A percentile compares a stretch with the other conserved stretches of the same genome.
These are phyloP conservation scores for Chymomyza amoena DNA, from an alignment of 2,888 invertebrate species.

Conservation along the genomic window DNA sequence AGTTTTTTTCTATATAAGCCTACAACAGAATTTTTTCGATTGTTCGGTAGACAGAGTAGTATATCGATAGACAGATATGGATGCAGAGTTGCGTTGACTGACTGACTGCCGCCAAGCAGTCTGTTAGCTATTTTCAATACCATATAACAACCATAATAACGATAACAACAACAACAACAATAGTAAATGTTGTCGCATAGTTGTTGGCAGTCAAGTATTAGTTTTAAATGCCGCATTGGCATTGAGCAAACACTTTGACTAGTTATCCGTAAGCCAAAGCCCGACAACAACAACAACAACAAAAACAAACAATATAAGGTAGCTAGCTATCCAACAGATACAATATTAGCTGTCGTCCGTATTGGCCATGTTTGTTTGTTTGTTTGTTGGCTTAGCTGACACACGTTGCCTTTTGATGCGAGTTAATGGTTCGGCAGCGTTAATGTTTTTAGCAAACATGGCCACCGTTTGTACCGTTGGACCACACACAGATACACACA, in stretches of 20 bases:
- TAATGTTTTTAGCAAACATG: constrained; percentile 56
- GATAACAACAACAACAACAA: constrained; percentile 11
- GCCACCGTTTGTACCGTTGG: constrained; percentile 40
- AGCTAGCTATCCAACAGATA: neutral
- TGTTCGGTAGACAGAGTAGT: neutral
- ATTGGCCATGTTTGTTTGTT: constrained; percentile 17
- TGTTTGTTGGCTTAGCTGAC: constrained; percentile 38
- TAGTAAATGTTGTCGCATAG: constrained; percentile 38
- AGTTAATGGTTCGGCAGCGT: constrained; percentile 27
- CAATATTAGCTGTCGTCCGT: neutral
- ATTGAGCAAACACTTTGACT: constrained; percentile 62
- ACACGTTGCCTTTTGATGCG: constrained; percentile 1
- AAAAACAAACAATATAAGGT: neutral
- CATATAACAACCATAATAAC: constrained; percentile 49
- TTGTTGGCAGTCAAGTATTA: constrained; percentile 46
- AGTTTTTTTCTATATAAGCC: neutral
- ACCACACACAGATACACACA: constrained; percentile 48
- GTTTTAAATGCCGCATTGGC: constrained; percentile 70
- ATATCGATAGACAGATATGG: neutral
- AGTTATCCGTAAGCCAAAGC: constrained; percentile 19
- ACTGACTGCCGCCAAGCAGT: constrained; percentile 9
- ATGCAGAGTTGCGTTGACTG: neutral
- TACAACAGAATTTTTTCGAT: neutral
- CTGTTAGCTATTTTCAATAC: constrained; percentile 58
- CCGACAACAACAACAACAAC: constrained; percentile 13